Evolutionary conservation across 53 echinoderm and acorn worm genomes (phyloP), one percentile per base, ranked within the genome.

Genomic region (Pentamera pediparva): DNA sequence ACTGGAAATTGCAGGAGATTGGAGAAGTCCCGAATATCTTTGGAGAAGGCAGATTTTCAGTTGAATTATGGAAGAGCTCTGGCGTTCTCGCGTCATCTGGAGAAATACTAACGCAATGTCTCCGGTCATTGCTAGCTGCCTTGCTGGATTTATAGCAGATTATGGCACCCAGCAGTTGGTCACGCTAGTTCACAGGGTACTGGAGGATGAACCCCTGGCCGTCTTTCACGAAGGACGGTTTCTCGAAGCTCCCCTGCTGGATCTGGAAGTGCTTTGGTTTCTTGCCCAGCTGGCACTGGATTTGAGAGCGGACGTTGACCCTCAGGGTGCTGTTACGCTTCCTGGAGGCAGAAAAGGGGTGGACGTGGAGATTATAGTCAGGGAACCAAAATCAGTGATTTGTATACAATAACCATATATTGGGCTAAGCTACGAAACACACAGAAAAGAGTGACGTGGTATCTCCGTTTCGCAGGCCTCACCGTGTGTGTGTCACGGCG

Each of bases 251-350:
- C 0, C 82, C 83, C 27, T 80, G 83, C 54, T 91, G 79, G 32
- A 91, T 82, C 32, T 64, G 78, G 69, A 96, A 62, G 36, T 75
- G 59, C 41, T 83, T 85, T 29, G 79, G 77, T 75, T 96, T 91
- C 81, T 96, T 96, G 17, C 91, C 91, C 26, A 96, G 79, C 63
- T 96, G 96, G 58, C 96, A 96, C 79, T 79, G 79, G 8, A 91
- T 71, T 49, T 85, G 76, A 8, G 85, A 72, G 28, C 79, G 83
- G 39, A 96, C 91, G 17, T 85, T 82, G 15, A 86, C 69, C 2
- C 85, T 78, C 17, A 91, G 36, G 30, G 87, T 87, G 6, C 80
- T 71, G 35, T 91, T 82, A 30, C 89, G 78, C 27, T 39, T 65
- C 47, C 96, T 96, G 50, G 26, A 7, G 12, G 45, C 9, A 72